A percentile compares a stretch with the other conserved stretches of the same genome.
Conservation (phyloP, 2,888 invertebrate genomes). For the Limnephilus rhombicus region DNA sequence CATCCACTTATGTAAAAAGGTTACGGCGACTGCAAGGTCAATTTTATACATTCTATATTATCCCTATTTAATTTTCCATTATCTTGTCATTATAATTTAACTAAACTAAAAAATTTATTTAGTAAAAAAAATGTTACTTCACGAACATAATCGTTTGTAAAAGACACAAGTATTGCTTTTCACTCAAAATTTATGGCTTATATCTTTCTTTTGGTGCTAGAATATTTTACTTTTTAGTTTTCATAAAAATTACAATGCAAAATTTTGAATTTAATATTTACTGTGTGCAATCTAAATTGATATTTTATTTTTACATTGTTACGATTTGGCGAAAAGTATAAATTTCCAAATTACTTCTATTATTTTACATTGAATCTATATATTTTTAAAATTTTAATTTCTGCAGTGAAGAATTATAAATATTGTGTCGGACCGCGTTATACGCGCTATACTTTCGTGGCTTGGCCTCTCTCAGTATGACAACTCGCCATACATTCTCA, state of each 20-base stretch:
- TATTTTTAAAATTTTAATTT: no score
- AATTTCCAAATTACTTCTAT: no score
- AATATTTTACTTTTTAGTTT: neutral
- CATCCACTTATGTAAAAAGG: neutral
- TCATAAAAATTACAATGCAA: neutral
- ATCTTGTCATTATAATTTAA: neutral
- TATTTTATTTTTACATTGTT: slow-evolving; percentile 22
- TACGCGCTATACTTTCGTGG: no score
- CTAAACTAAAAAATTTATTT: neutral
- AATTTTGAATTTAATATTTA: neutral
- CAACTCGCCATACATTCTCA: no score
- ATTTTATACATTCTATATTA: neutral
- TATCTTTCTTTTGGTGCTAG: neutral
- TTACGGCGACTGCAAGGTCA: neutral
- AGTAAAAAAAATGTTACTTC: neutral
- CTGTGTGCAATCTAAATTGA: slow-evolving; percentile 11
- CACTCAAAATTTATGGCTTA: neutral
- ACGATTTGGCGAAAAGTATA: neutral
- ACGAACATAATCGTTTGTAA: no score
- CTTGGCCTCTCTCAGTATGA: no score
- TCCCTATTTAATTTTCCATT: neutral
- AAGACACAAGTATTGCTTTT: neutral
- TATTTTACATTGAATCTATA: no score
- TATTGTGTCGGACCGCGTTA: no score
- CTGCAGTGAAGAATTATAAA: no score